These are phyloP conservation scores for Artibeus jamaicensis DNA, from an alignment of 2,797 vertebrate genomes.

Conservation along the genomic window DNA sequence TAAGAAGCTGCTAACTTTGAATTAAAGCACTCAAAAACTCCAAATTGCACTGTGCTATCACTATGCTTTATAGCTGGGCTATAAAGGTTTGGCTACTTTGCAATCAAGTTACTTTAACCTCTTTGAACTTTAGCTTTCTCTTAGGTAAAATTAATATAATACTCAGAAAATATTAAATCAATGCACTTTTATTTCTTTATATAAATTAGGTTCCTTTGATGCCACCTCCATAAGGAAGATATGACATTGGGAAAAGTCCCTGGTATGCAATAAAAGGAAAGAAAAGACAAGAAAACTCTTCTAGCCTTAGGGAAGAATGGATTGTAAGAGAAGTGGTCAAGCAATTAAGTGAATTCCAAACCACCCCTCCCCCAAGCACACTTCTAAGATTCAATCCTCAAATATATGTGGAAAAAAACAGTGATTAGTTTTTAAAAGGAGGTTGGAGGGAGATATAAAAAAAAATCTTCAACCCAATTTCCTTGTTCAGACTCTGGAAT, in stretches of 20 bases:
- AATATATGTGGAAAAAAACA: background rate
- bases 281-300: background rate
- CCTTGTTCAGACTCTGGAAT: background rate
- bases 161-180: constrained; percentile 32
- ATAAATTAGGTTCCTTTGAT: background rate
- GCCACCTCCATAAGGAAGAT: background rate
- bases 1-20: constrained; percentile 24
- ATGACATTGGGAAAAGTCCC: background rate
- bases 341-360: background rate
- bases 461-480: background rate
- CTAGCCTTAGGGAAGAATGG: background rate
- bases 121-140: constrained; percentile 18
- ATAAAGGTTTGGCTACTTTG: background rate
- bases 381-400: background rate
- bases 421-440: background rate
- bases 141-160: constrained; percentile 28
- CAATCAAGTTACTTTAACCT: constrained; percentile 16
- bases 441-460: background rate
- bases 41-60: background rate
- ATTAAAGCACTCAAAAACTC: background rate
- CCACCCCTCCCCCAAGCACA: rapidly evolving
- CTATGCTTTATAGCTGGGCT: background rate
- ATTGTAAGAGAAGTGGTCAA: background rate
- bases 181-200: constrained; percentile 21
- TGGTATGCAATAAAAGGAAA: background rate